A percentile compares a stretch with the other conserved stretches of the same genome.
phyloP scores from a whole-genome alignment of 2,888 invertebrate genomes.

The Cataglyphis albicans region DNA sequence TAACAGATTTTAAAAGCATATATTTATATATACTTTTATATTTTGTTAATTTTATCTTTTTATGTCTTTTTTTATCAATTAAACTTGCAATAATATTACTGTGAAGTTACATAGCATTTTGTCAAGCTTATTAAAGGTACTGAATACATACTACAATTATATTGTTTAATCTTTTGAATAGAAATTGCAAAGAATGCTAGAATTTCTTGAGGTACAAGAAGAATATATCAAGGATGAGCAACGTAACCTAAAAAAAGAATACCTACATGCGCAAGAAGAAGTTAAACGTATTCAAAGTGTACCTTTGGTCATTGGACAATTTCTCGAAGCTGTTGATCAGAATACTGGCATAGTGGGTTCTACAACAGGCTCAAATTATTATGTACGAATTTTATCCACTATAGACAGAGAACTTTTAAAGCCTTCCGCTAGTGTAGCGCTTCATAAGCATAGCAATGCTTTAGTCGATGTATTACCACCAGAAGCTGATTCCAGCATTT shows the following conservation, averaged over 20 bases:
- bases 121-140: background rate
- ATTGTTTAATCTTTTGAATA: conserved; percentile 82
- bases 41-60: background rate
- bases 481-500: conserved; percentile 99
- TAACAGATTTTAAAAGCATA: background rate
- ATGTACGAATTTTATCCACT: conserved; percentile 98
- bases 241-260: conserved; percentile 98
- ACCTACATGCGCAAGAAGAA: conserved; percentile 98
- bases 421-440: conserved; percentile 98
- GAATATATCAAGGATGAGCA: conserved; percentile 99
- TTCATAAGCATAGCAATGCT: conserved; percentile 99
- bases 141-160: background rate
- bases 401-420: conserved; percentile 98
- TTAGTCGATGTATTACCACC: conserved; percentile 99
- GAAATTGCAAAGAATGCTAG: conserved; percentile 98
- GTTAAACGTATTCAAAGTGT: conserved; percentile 99
- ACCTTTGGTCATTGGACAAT: conserved; percentile 99
- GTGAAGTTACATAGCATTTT: background rate
- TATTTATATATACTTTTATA: background rate
- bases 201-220: conserved; percentile 99
- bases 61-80: background rate
- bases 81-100: background rate
- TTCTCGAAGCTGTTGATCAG: conserved; percentile 99
- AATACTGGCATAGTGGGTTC: conserved; percentile 99
- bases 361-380: conserved; percentile 99